Evolutionary conservation across 2,797 vertebrate species (phyloP), one percentile per base, ranked within the genome.

Genomic region (Amniataba percoides): DNA sequence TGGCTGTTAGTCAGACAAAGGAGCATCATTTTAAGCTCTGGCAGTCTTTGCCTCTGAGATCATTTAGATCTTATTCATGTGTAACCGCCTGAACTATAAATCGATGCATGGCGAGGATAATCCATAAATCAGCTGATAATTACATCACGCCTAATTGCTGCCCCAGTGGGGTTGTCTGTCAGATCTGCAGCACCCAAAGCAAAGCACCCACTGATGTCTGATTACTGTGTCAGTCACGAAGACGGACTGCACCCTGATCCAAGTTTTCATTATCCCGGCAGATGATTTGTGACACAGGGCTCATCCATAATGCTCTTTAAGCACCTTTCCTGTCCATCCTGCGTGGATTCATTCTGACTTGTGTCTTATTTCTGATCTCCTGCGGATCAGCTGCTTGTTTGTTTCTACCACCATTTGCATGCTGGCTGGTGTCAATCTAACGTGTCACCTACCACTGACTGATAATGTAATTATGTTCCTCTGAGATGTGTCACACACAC

Each of bases 171-270:
- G 51, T 60, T 73, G 63, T 31, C 73, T 83, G 27, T 77, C 16
- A 56, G 15, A 77, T 74, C 82, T 86, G 83, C 84, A 81, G 79
- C 70, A 75, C 68, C 53, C 65, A n/a, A n/a, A n/a, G n/a, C 73
- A 73, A 40, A 78, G 80, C 83, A 65, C 55, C 66, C 65, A 52
- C 40, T 57, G 2, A 58, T 71, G 69, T 69, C 70, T 78, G 74
- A 81, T 84, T 46, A 74, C 63, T 45, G 75, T 80, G 82, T 78
- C 83, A 79, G 88, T 89, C 89, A 91, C 75, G 81, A 79, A 80
- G 49, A 60, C n/a, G 13, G 65, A 61, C 5, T 15, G 25, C 71
- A 74, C 31, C 60, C 74, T 60, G 68, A 78, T 77, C 74, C 79
- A 89, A 90, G 84, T 90, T 87, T 59, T 48, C 48, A 46, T 68